Evolutionary conservation across 1,140 invertebrate species (phyloP).

Genomic region (Lepeophtheirus salmonis): DNA sequence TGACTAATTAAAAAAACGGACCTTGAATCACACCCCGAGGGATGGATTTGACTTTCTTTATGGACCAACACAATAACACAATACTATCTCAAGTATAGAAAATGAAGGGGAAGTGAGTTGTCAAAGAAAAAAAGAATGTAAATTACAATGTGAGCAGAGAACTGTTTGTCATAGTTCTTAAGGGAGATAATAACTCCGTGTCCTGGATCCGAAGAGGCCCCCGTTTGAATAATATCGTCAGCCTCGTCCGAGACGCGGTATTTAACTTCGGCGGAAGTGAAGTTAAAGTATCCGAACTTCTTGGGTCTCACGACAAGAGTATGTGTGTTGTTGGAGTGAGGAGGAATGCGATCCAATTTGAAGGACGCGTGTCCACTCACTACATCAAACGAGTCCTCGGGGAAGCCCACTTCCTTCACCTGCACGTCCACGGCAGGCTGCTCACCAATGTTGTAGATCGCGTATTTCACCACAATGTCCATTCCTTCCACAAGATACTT

Average conservation of each 20-base stretch:
- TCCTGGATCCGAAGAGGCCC: constrained; percentile 80
- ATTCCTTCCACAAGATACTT: constrained; percentile 95
- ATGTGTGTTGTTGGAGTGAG: constrained; percentile 79
- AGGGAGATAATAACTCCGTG: constrained; percentile 86
- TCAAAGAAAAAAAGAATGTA: too few species aligned
- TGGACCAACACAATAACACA: too few species aligned
- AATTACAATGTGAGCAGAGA: constrained; percentile 77
- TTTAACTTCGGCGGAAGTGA: constrained; percentile 77
- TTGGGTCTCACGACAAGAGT: constrained; percentile 74
- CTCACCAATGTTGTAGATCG: constrained; percentile 60
- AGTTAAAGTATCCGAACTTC: constrained; percentile 85
- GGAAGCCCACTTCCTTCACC: constrained; percentile 71
- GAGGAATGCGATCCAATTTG: constrained; percentile 66
- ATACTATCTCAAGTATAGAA: too few species aligned
- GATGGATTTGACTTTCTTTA: too few species aligned
- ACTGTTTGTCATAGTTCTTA: constrained; percentile 91
- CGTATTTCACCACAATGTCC: constrained; percentile 85
- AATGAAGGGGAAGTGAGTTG: too few species aligned
- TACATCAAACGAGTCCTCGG: constrained; percentile 54
- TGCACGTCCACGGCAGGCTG: constrained; percentile 71
- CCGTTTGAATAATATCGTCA: constrained; percentile 32
- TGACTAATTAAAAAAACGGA: too few species aligned
- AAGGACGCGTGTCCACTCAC: constrained; percentile 64
- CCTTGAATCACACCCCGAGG: too few species aligned
- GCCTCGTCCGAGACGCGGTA: constrained; percentile 39